phyloP scores from a whole-genome alignment of 2,888 invertebrate species.

The Sinodicranocentrus sp. region DNA sequence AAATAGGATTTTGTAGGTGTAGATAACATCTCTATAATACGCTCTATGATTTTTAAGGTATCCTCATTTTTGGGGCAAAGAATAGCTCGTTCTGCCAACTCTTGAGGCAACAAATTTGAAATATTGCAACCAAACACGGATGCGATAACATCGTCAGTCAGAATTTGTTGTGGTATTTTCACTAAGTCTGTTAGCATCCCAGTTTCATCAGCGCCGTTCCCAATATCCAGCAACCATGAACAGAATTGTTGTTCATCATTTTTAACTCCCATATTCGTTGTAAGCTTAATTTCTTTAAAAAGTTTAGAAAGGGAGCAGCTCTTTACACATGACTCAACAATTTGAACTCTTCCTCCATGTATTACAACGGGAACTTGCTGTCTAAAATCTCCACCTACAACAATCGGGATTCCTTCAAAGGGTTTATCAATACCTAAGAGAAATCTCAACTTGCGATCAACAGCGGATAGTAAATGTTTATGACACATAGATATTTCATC shows the following conservation, averaged over 20 bases:
- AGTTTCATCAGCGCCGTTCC: conserved; percentile 30
- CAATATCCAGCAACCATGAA: conserved; percentile 66
- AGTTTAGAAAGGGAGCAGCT: conserved; percentile 39
- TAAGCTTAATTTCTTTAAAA: conserved; percentile 49
- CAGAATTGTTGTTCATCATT: conserved; percentile 31
- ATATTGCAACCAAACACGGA: background rate
- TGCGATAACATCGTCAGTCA: conserved; percentile 21
- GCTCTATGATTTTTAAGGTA: conserved; percentile 35
- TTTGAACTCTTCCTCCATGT: conserved; percentile 48
- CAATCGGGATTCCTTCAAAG: conserved; percentile 71
- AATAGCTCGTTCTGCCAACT: conserved; percentile 27
- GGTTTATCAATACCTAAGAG: conserved; percentile 23
- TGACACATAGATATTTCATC: conserved; percentile 70
- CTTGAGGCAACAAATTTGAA: background rate
- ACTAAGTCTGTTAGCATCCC: background rate
- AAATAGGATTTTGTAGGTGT: conserved; percentile 30
- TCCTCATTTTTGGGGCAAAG: conserved; percentile 63
- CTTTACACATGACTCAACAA: conserved; percentile 64
- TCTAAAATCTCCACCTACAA: conserved; percentile 72
- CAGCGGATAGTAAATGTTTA: conserved; percentile 33
- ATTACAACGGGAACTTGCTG: conserved; percentile 68
- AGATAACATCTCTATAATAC: conserved; percentile 13
- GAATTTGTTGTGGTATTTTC: background rate
- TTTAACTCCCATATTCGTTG: conserved; percentile 56
- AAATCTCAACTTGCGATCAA: conserved; percentile 53